Evolutionary conservation across 2,113 vertebrate genomes (phyloP), one percentile per base, ranked within the genome.

Genomic region (Vanacampus margaritifer): DNA sequence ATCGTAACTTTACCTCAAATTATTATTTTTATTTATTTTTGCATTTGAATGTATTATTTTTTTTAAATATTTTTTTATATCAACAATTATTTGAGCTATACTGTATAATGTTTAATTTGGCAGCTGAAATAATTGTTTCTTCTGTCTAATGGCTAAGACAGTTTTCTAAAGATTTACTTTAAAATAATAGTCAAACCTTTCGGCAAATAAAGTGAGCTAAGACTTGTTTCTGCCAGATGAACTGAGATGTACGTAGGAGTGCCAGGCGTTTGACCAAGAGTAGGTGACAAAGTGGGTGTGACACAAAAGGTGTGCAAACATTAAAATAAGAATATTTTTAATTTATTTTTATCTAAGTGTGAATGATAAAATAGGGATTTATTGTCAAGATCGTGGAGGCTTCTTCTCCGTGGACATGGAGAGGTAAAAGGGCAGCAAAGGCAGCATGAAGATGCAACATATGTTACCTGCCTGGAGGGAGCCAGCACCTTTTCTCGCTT

Each of bases 381-480:
- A 66, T 23, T 54, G 24, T 54, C 4, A 50, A 23, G 28, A 56
- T 50, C 23, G 57, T 50, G 2, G 12, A 68, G 62, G 60, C 32
- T n/a, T 13, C 9, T 64, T n/a, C 14, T 56, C 12, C 0, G 14
- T 69, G 67, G 23, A 56, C 41, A 8, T 4, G 11, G 66, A 51
- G 58, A 60, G 19, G 23, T 64, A 17, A 60, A 69, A 64, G 66
- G 43, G 39, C 24, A 1, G 53, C 74, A 57, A 65, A 67, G 36
- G 57, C 50, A 64, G 54, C 64, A 39, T 54, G 64, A 70, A 76
- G 62, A 36, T 46, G 37, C 36, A 53, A 58, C 76, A 79, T 77
- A 67, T 82, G 80, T 58, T 67, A 80, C 79, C 77, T 87, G 77
- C 82, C 72, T 68, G 51, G 48, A 26, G n/a, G 41, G 36, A 72